phyloP scores from a whole-genome alignment of 2,797 vertebrate species.

The Cossypha polioptera region DNA sequence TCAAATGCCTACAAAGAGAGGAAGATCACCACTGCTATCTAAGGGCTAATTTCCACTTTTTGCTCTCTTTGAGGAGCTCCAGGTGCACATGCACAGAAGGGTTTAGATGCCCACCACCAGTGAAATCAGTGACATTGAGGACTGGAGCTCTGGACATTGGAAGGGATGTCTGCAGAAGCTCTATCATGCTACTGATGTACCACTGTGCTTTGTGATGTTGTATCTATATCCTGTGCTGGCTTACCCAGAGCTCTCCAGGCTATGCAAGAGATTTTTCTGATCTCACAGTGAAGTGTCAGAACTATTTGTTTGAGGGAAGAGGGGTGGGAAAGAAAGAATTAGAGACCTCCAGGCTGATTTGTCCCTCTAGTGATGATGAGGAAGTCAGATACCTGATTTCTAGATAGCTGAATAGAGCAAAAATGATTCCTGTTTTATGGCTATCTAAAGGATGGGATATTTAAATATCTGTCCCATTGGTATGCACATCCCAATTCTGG shows the following conservation, averaged over 20 bases:
- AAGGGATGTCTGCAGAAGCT: background rate
- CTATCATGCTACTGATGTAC: background rate
- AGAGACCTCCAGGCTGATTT: background rate
- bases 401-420: background rate
- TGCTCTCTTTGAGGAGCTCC: background rate
- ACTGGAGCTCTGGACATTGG: background rate
- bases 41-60: background rate
- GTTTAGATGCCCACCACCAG: background rate
- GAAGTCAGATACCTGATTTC: background rate
- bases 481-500: background rate
- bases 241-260: background rate
- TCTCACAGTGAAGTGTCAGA: background rate
- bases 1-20: conserved; percentile 87
- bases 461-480: background rate
- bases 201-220: background rate
- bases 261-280: background rate
- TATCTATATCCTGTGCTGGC: background rate
- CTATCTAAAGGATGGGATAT: background rate
- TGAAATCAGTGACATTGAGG: background rate
- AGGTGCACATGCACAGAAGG: background rate
- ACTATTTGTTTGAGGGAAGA: background rate
- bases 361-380: background rate
- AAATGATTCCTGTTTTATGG: background rate
- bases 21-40: background rate
- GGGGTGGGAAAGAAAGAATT: background rate